These are phyloP conservation scores for Cossypha polioptera DNA, from an alignment of 2,797 vertebrate genomes.

Conservation along the genomic window DNA sequence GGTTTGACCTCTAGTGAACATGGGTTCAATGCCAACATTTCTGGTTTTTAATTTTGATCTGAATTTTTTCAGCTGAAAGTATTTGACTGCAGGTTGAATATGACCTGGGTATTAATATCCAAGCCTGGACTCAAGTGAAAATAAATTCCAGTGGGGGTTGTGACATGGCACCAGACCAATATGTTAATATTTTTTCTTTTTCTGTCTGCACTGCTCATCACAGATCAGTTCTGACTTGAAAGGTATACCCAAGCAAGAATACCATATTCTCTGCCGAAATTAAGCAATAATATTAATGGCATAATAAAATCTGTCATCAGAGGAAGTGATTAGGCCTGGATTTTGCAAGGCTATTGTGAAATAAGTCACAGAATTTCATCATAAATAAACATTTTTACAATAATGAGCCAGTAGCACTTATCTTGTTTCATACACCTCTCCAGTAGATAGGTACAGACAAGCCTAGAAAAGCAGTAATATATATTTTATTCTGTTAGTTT, in stretches of 20 bases:
- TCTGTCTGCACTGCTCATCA: neutral
- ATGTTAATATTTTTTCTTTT: neutral
- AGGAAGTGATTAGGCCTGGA: neutral
- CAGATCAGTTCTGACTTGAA: conserved; percentile 16
- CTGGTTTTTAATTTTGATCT: neutral
- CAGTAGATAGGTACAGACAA: neutral
- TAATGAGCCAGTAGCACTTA: neutral
- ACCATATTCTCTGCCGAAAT: neutral
- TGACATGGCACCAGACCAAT: neutral
- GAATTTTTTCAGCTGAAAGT: neutral
- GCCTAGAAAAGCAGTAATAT: neutral
- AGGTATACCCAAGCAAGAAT: neutral
- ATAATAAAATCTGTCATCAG: neutral
- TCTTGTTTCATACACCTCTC: neutral
- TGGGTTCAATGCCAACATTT: neutral
- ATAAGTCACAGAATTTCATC: neutral
- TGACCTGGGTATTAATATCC: neutral
- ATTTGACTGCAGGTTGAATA: neutral
- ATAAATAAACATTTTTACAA: neutral
- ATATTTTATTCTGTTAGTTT: neutral
- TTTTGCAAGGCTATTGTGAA: neutral
- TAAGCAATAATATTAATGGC: neutral
- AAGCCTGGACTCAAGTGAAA: neutral
- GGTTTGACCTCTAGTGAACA: rapidly evolving
- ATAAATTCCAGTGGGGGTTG: neutral